These are phyloP conservation scores for Unio pictorum DNA, from an alignment of 2,888 invertebrate species.

Conservation along the genomic window DNA sequence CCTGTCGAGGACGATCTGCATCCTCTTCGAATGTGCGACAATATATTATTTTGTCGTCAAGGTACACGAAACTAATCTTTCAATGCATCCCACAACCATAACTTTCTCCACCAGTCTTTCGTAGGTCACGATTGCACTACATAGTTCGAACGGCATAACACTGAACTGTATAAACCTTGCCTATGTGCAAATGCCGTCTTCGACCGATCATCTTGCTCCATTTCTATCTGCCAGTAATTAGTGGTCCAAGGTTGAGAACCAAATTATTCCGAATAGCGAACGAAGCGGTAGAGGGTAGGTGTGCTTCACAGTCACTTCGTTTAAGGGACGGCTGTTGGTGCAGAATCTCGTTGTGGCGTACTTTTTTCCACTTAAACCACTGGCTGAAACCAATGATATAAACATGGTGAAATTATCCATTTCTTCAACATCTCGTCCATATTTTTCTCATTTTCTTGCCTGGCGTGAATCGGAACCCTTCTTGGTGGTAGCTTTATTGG, in stretches of 20 bases:
- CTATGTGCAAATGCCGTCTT: slow-evolving; percentile 31
- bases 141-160: not conserved
- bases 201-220: slow-evolving; percentile 11
- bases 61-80: slow-evolving; percentile 22
- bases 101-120: slow-evolving; percentile 33
- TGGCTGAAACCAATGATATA: not conserved
- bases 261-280: too few relatives aligned
- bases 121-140: slow-evolving; percentile 33
- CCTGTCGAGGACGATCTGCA: slow-evolving; percentile 12
- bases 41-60: slow-evolving; percentile 34
- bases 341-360: too few relatives aligned
- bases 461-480: too few relatives aligned
- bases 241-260: too few relatives aligned
- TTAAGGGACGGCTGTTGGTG: too few relatives aligned
- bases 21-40: slow-evolving; percentile 14
- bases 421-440: not conserved
- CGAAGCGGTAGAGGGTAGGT: too few relatives aligned
- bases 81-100: slow-evolving; percentile 10
- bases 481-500: too few relatives aligned
- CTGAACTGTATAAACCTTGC: slow-evolving; percentile 19
- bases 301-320: too few relatives aligned
- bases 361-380: too few relatives aligned
- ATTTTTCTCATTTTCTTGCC: too few relatives aligned
- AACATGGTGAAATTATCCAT: not conserved
- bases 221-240: slow-evolving; percentile 17